phyloP scores from a whole-genome alignment of 2,888 invertebrate genomes.

The Nesidiocoris tenuis region DNA sequence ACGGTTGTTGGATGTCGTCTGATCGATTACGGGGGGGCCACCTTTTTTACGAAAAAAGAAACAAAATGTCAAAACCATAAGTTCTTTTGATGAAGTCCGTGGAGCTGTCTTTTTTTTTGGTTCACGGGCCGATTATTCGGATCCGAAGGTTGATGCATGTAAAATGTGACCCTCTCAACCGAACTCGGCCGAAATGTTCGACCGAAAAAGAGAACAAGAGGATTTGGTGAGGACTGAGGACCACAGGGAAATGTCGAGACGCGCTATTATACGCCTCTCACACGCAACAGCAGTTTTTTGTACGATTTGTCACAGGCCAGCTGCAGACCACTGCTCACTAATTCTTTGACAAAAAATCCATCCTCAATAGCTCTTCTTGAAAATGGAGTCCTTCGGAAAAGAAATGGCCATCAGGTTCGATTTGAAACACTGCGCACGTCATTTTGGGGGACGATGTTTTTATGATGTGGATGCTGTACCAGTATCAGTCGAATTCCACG shows the following conservation, averaged over 20 bases:
- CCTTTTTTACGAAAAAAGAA: no score
- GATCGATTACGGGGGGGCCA: no score
- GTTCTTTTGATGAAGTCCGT: no score
- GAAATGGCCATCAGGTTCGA: not conserved
- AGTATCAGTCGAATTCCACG: not conserved
- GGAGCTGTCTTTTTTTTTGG: no score
- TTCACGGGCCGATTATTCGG: constrained; percentile 14
- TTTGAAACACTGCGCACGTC: not conserved
- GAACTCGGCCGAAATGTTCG: not conserved
- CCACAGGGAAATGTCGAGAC: constrained; percentile 9
- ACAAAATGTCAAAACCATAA: no score
- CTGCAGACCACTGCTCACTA: constrained; percentile 37
- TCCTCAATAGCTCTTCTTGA: constrained; percentile 17
- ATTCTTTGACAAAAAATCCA: constrained; percentile 22
- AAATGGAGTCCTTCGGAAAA: not conserved
- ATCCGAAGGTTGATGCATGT: not conserved
- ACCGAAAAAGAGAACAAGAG: not conserved
- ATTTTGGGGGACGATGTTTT: not conserved
- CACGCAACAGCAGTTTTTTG: constrained; percentile 34
- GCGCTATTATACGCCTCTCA: constrained; percentile 32
- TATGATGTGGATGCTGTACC: not conserved
- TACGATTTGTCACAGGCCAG: constrained; percentile 35
- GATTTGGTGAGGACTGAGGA: constrained; percentile 3
- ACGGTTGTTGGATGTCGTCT: no score
- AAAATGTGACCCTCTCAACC: not conserved